A percentile compares a stretch with the other conserved stretches of the same genome.
phyloP scores from a whole-genome alignment of 2,113 vertebrate genomes.

The Oreochromis niloticus region DNA sequence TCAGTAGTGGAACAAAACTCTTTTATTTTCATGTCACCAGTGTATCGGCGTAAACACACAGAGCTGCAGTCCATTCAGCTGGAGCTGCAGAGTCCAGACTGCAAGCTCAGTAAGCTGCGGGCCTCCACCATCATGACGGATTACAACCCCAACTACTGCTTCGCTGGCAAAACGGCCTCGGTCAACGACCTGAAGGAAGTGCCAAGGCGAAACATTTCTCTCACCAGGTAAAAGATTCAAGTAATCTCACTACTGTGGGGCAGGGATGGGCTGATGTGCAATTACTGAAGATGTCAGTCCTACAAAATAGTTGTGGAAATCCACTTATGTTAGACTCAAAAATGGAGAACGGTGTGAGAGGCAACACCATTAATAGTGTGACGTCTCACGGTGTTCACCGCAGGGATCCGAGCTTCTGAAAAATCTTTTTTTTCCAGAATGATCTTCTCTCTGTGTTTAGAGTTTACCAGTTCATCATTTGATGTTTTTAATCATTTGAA shows the following conservation, averaged over 20 bases:
- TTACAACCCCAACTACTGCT: slow-evolving; percentile 99
- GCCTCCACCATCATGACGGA: slow-evolving; percentile 99
- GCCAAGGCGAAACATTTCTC: slow-evolving; percentile 91
- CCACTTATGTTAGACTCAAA: neutral
- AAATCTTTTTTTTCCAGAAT: neutral
- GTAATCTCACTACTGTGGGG: neutral
- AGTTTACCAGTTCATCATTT: slow-evolving; percentile 8
- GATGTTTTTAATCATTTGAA: neutral
- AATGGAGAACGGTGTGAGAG: neutral
- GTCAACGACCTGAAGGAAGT: slow-evolving; percentile 98
- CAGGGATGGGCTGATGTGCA: neutral
- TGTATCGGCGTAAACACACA: slow-evolving; percentile 95
- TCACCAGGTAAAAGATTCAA: slow-evolving; percentile 80
- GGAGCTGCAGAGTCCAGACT: slow-evolving; percentile 97
- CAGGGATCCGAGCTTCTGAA: neutral
- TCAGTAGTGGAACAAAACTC: neutral
- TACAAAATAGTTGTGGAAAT: neutral
- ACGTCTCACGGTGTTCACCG: neutral
- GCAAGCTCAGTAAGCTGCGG: slow-evolving; percentile 94
- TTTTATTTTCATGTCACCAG: slow-evolving; percentile 58
- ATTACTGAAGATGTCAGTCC: neutral
- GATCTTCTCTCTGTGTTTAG: slow-evolving; percentile 3
- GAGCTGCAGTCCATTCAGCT: slow-evolving; percentile 97
- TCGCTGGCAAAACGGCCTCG: slow-evolving; percentile 92
- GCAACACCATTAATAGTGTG: neutral